Base-by-base conservation (phyloP, 2,113 vertebrate genomes). In the Ptilorrhoa leucosticta region DNA sequence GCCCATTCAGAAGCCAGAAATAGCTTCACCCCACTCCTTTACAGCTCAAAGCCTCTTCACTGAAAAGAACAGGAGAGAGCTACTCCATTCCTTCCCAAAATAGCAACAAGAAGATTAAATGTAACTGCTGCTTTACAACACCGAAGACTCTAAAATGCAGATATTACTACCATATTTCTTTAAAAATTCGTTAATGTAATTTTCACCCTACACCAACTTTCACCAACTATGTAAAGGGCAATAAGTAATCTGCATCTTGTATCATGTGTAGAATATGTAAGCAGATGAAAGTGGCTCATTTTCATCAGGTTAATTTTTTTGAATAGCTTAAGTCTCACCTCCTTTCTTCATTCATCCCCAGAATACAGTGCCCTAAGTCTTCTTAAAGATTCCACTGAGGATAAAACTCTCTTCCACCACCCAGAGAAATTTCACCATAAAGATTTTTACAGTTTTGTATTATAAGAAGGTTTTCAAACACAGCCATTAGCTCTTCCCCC, bases 311-410 rank as follows among this genome's bases (percentile, higher is more conserved):
- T 57, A 47, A 7, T 44, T 40, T 78, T 75, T 88, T 64, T 21
- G 1, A 80, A 50, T 30, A 45, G 44, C 57, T 91, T 76, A 83
- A 76, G 64, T 83, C 66, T 68, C 48, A 54, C 30, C 5, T 75
- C 57, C 18, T 64, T 92, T 87, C 51, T 80, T 80, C 53, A 69
- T 76, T 91, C 53, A 86, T 54, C 23, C 27, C 26, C 51, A 71
- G 63, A 76, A 57, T 39, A 54, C 35, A 86, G 37, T 23, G 47
- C 22, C 33, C 10, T 45, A 61, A 45, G 57, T 80, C 27, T 42
- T 81, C 64, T n/a, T 72, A 68, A 80, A 80, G 44, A 83, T 72
- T 89, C 39, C 63, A 64, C 2, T 68, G 44, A 54, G 26, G 44
- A 80, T 51, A 83, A 64, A 90, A 68, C 60, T 66, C 30, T 53